Conservation (phyloP, 2,888 invertebrate species). For the Hypolimnas misippus region DNA sequence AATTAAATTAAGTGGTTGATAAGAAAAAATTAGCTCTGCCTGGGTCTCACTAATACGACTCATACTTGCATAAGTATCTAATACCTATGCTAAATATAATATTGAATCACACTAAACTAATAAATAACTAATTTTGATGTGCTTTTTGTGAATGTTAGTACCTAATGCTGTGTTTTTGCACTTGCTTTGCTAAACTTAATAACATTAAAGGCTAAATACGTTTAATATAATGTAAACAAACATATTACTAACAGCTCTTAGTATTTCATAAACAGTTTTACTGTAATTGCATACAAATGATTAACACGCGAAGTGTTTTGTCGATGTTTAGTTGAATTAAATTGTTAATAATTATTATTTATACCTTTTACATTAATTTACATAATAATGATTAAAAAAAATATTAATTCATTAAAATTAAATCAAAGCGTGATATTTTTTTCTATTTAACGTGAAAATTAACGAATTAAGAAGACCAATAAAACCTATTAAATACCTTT, state of each 20-base stretch:
- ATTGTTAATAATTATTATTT: no score
- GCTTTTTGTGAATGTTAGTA: slow-evolving; percentile 22
- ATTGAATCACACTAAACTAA: slow-evolving; percentile 1
- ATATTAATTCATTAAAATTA: no score
- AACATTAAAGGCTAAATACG: slow-evolving; percentile 5
- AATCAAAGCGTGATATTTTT: no score
- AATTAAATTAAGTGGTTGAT: not conserved
- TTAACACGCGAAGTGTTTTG: not conserved
- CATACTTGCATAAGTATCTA: no score
- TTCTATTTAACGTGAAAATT: no score
- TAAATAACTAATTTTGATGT: slow-evolving; percentile 4
- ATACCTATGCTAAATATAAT: not conserved
- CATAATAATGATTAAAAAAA: no score
- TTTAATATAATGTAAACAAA: slow-evolving; percentile 7
- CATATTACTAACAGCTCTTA: not conserved
- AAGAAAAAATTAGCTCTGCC: no score
- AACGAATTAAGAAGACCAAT: no score
- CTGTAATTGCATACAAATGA: not conserved
- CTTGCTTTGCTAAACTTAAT: slow-evolving; percentile 9
- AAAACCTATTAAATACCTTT: no score
- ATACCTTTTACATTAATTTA: no score
- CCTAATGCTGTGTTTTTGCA: slow-evolving; percentile 23
- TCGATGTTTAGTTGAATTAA: no score
- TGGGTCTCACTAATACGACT: no score
- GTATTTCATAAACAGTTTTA: not conserved